Evolutionary conservation across 2,797 vertebrate genomes (phyloP).

Genomic region (Decapterus maruadsi): DNA sequence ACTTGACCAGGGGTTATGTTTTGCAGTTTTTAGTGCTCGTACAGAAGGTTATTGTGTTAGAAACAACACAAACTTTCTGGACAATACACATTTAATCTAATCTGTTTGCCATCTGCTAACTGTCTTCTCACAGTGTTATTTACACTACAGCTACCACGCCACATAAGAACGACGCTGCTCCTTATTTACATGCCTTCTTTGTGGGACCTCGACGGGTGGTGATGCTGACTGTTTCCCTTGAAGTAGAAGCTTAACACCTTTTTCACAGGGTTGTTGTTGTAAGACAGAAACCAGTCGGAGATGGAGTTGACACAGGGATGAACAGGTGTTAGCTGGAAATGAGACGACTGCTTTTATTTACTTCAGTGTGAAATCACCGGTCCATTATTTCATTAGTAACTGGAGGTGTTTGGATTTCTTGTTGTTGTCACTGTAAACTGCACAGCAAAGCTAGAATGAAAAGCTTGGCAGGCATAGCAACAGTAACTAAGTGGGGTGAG

Average conservation of each 20-base stretch:
- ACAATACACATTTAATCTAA: no score
- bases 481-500: no score
- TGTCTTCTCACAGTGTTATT: no score
- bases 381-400: no score
- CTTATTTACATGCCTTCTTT: neutral
- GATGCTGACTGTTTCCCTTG: neutral
- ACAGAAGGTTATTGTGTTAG: neutral
- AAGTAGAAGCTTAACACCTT: neutral
- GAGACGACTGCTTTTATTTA: neutral
- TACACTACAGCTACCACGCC: no score
- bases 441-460: neutral
- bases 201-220: no score
- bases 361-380: neutral
- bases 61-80: no score
- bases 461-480: neutral
- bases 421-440: neutral
- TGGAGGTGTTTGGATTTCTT: neutral
- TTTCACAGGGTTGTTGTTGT: neutral
- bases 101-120: no score
- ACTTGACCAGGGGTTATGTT: neutral
- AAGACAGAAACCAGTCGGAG: no score
- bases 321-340: neutral
- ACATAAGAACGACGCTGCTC: neutral
- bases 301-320: neutral
- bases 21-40: neutral